phyloP scores from a whole-genome alignment of 2,888 invertebrate species.

The Calameuta pallipes region DNA sequence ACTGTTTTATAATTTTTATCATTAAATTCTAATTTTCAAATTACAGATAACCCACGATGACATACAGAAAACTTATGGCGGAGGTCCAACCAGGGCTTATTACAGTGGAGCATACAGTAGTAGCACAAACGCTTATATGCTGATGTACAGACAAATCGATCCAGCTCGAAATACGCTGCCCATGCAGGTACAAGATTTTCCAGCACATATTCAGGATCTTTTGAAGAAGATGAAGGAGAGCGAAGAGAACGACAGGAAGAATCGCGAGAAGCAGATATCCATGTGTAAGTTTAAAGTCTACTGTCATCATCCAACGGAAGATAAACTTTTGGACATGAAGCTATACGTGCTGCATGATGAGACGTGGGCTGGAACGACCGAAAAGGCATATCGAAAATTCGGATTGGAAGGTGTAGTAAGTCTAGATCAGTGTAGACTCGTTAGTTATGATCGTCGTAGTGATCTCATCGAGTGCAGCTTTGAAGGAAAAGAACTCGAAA shows the following conservation, averaged over 20 bases:
- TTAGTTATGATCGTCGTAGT: slow-evolving; percentile 74
- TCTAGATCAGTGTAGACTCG: slow-evolving; percentile 77
- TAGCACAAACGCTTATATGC: slow-evolving; percentile 91
- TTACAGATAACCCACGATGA: slow-evolving; percentile 81
- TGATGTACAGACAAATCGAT: slow-evolving; percentile 87
- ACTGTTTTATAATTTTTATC: not conserved
- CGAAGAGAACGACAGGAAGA: slow-evolving; percentile 74
- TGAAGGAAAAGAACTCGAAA: slow-evolving; percentile 70
- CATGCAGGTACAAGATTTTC: slow-evolving; percentile 77
- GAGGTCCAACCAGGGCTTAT: slow-evolving; percentile 74
- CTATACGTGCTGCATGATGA: slow-evolving; percentile 72
- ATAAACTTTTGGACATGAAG: slow-evolving; percentile 69
- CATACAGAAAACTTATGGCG: slow-evolving; percentile 85
- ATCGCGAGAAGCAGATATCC: slow-evolving; percentile 73
- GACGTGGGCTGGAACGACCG: slow-evolving; percentile 72
- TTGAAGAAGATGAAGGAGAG: slow-evolving; percentile 74
- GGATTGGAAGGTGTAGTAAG: slow-evolving; percentile 71
- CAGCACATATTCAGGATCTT: slow-evolving; percentile 77
- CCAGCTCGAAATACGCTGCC: slow-evolving; percentile 73
- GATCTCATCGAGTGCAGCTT: slow-evolving; percentile 77
- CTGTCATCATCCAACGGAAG: slow-evolving; percentile 72
- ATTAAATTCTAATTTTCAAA: not conserved
- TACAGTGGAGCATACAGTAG: slow-evolving; percentile 82
- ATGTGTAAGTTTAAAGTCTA: slow-evolving; percentile 75
- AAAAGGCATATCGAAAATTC: slow-evolving; percentile 71